Evolutionary conservation across 2,888 invertebrate genomes (phyloP).

Genomic region (Melieria omissa): DNA sequence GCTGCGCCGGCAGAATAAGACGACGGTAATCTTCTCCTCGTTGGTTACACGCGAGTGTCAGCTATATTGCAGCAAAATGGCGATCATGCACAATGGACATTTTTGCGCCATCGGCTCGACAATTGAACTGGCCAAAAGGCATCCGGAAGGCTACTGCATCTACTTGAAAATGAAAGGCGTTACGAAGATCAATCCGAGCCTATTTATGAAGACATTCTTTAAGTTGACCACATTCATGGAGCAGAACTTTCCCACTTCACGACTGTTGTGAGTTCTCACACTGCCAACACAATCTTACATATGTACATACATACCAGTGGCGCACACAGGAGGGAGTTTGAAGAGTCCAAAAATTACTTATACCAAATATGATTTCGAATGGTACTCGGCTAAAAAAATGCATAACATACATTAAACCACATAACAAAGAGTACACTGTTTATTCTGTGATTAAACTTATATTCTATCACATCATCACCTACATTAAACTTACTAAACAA

Average conservation of each 20-base stretch:
- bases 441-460: too few relatives aligned
- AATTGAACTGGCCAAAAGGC: not conserved
- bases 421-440: too few relatives aligned
- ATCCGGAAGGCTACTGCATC: not conserved
- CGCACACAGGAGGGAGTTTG: too few relatives aligned
- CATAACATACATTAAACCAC: too few relatives aligned
- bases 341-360: too few relatives aligned
- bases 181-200: conserved; percentile 7
- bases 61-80: conserved; percentile 11
- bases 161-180: conserved; percentile 16
- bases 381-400: too few relatives aligned
- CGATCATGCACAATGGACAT: conserved; percentile 14
- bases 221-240: conserved; percentile 24
- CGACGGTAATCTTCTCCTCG: conserved; percentile 14
- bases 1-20: not conserved
- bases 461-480: too few relatives aligned
- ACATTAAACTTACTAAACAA: too few relatives aligned
- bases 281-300: too few relatives aligned
- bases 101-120: conserved; percentile 5
- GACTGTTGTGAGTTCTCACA: conserved; percentile 12
- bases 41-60: conserved; percentile 7
- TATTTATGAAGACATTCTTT: conserved; percentile 6
- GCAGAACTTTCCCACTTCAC: conserved; percentile 16
- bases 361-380: too few relatives aligned
- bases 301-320: too few relatives aligned